These are phyloP conservation scores for Maccullochella peelii DNA, from an alignment of 2,113 vertebrate species.

Conservation along the genomic window DNA sequence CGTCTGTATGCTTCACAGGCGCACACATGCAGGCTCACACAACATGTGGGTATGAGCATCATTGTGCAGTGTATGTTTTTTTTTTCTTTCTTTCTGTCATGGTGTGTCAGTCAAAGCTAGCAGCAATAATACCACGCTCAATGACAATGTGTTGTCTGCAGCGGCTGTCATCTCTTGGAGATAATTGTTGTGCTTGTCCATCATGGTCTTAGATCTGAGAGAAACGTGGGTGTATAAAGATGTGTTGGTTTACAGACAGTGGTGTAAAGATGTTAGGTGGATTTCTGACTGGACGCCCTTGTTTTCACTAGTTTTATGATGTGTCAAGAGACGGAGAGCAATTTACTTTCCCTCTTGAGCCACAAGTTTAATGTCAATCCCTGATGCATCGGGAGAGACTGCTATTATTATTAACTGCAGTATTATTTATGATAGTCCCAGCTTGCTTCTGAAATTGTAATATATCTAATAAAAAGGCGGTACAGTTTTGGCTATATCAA, in stretches of 20 bases:
- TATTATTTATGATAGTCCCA: constrained; percentile 4
- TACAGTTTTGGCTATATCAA: neutral
- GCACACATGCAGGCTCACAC: neutral
- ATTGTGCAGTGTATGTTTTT: constrained; percentile 10
- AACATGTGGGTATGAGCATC: neutral
- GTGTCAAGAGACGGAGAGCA: neutral
- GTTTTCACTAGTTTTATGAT: constrained; percentile 28
- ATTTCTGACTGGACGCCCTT: constrained; percentile 21
- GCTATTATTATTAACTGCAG: constrained; percentile 18
- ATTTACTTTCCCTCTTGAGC: constrained; percentile 1
- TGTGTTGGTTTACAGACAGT: constrained; percentile 11
- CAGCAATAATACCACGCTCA: constrained; percentile 41
- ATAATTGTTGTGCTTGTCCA: constrained; percentile 70
- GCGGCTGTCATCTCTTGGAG: constrained; percentile 55
- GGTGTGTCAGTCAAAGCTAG: constrained; percentile 55
- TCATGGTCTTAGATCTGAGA: constrained; percentile 63
- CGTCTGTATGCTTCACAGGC: neutral
- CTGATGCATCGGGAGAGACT: neutral
- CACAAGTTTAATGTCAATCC: constrained; percentile 4
- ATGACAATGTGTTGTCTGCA: constrained; percentile 54
- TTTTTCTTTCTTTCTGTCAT: neutral
- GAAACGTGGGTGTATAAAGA: constrained; percentile 2
- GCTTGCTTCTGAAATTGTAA: constrained; percentile 7
- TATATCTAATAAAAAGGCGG: neutral
- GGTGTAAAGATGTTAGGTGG: constrained; percentile 38